Percentiles rank a stretch among this genome's conserved stretches.
phyloP scores from a whole-genome alignment of 2,797 vertebrate genomes.

The Xyrichtys novacula region DNA sequence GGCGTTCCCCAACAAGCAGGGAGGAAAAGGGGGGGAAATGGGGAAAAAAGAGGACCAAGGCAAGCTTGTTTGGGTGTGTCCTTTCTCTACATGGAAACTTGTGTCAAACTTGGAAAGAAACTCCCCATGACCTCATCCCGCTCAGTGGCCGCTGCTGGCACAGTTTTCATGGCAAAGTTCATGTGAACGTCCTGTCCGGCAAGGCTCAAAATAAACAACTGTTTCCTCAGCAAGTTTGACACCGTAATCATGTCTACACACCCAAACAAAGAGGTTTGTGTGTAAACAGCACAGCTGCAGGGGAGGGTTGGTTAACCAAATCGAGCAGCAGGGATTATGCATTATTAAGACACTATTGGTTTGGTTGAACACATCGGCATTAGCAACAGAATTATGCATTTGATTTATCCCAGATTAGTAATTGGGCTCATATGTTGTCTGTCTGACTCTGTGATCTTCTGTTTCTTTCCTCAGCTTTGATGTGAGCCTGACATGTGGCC shows the following conservation, averaged over 20 bases:
- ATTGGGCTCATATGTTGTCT: conserved; percentile 15
- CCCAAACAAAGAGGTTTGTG: conserved; percentile 17
- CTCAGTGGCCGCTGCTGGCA: conserved; percentile 46
- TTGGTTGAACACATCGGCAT: conserved; percentile 54
- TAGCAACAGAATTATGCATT: conserved; percentile 57
- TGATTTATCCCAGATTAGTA: conserved; percentile 67
- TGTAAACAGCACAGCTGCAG: conserved; percentile 31
- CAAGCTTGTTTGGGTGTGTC: conserved; percentile 76
- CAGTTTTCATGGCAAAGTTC: conserved; percentile 41
- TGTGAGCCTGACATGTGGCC: conserved; percentile 94
- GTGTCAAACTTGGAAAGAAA: conserved; percentile 63
- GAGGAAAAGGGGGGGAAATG: conserved; percentile 5
- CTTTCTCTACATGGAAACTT: conserved; percentile 70
- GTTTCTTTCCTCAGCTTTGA: conserved; percentile 86
- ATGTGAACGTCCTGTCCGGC: conserved; percentile 40
- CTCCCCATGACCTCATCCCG: conserved; percentile 69
- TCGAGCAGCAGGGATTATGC: conserved; percentile 57
- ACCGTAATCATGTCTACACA: conserved; percentile 5
- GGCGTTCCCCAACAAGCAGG: conserved; percentile 69
- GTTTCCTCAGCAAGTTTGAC: conserved; percentile 22
- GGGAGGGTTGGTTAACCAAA: conserved; percentile 6
- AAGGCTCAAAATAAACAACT: neutral
- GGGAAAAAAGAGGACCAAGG: conserved; percentile 7
- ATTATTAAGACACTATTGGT: conserved; percentile 53
- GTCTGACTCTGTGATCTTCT: conserved; percentile 21